These are phyloP conservation scores for Pseudomyrmex concolor DNA, from an alignment of 1,140 invertebrate species.

Conservation along the genomic window DNA sequence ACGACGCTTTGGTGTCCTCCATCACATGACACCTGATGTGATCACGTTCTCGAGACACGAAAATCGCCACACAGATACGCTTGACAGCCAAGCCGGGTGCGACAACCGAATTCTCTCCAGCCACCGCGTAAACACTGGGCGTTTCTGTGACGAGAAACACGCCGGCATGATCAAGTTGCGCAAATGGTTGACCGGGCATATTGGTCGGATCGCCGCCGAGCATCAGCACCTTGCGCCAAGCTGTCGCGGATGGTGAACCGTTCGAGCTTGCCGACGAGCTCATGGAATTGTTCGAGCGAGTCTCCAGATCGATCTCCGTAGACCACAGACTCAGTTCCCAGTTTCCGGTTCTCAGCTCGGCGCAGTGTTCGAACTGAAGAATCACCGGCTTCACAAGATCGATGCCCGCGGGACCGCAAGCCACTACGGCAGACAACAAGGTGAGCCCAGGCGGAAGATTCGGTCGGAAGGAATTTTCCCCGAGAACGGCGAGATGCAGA, in stretches of 20 bases:
- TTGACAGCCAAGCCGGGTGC: constrained; percentile 86
- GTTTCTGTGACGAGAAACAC: constrained; percentile 96
- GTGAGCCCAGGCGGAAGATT: constrained; percentile 93
- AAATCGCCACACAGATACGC: constrained; percentile 93
- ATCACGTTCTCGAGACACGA: constrained; percentile 90
- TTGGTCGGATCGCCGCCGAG: constrained; percentile 98
- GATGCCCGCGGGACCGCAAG: constrained; percentile 92
- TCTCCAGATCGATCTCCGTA: constrained; percentile 89
- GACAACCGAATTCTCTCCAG: constrained; percentile 90
- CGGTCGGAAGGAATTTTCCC: constrained; percentile 94
- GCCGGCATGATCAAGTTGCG: constrained; percentile 95
- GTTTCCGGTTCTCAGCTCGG: constrained; percentile 92
- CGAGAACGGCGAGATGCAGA: constrained; percentile 94
- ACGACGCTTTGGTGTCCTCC: constrained; percentile 95
- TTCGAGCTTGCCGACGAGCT: constrained; percentile 86
- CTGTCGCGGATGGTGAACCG: constrained; percentile 85
- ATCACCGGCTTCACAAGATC: constrained; percentile 95
- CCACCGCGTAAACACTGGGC: constrained; percentile 93
- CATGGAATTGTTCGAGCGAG: constrained; percentile 94
- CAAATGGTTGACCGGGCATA: constrained; percentile 94
- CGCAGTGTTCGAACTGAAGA: constrained; percentile 96
- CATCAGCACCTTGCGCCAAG: constrained; percentile 93
- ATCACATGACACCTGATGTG: constrained; percentile 94
- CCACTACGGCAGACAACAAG: constrained; percentile 95
- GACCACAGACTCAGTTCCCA: constrained; percentile 94